These are phyloP conservation scores for Venusia cambrica DNA, from an alignment of 2,888 invertebrate species.

Conservation along the genomic window DNA sequence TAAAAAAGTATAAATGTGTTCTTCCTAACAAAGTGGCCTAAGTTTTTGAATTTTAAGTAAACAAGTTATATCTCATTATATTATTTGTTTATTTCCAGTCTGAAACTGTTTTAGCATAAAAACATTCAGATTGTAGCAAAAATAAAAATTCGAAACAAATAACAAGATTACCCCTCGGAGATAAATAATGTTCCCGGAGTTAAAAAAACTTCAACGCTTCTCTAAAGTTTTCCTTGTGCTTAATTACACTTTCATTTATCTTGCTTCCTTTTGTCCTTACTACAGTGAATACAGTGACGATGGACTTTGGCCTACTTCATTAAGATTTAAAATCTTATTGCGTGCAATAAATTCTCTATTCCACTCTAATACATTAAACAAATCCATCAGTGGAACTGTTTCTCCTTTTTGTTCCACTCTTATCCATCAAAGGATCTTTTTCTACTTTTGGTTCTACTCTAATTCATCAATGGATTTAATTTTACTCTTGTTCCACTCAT, in stretches of 20 bases:
- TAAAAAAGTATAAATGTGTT: too few relatives aligned
- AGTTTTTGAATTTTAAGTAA: too few relatives aligned
- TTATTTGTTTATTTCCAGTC: conserved; percentile 4
- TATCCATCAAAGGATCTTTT: too few relatives aligned
- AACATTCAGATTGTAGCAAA: conserved; percentile 27
- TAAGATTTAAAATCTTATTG: conserved; percentile 12
- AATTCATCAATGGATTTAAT: too few relatives aligned
- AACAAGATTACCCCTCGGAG: conserved; percentile 55
- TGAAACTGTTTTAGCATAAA: conserved; percentile 6
- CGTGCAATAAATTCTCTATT: neutral
- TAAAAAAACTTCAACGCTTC: conserved; percentile 63
- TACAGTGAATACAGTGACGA: conserved; percentile 31
- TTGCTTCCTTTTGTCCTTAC: conserved; percentile 52
- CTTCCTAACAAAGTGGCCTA: too few relatives aligned
- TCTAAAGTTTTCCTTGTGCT: conserved; percentile 66
- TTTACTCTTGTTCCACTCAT: too few relatives aligned
- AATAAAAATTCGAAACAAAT: conserved; percentile 47
- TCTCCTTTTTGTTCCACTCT: too few relatives aligned
- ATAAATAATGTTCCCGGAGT: conserved; percentile 64
- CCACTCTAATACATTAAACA: too few relatives aligned
- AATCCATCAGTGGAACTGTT: too few relatives aligned
- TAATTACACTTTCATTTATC: conserved; percentile 77
- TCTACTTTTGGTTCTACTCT: too few relatives aligned
- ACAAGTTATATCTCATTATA: neutral
- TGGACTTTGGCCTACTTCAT: conserved; percentile 36